Base-by-base conservation (phyloP, 2,888 invertebrate genomes). In the Philopedon plagiatum region DNA sequence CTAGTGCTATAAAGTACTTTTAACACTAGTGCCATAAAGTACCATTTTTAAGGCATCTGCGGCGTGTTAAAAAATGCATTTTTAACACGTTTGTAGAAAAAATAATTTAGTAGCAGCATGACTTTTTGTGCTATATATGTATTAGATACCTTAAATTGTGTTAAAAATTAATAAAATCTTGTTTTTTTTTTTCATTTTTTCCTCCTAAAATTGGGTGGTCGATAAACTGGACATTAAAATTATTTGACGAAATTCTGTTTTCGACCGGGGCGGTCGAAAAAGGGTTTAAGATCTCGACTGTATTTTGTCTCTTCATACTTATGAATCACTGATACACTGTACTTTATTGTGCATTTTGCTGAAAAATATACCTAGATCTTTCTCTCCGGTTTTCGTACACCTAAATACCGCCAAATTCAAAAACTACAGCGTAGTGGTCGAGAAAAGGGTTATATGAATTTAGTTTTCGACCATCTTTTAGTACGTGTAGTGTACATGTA, bases 381-480 rank as follows among this genome's bases (percentile, higher is more conserved):
- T 32, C 29, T 29, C n/a, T 44, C 61, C 46, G 13, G 61, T 62
- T 62, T 62, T 44, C 61, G 61, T 44, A 19, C 61, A 44, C 23
- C 11, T 29, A 29, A 46, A 26, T 18, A 19, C n/a, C 44, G 46
- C 46, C 26, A 44, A 32, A 18, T 26, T 44, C 26, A 41, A 62
- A n/a, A 62, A 62, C 13, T 23, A 15, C 9, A 9, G 19, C 34
- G 21, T 19, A 23, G 1, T 21, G 61, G 61, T 44, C 61, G 61
- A 61, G 18, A 61, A 61, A 15, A 15, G 60, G 34, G 13, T 29
- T 32, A 29, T 57, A n/a, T 5, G 7, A 19, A 61, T n/a, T 29
- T 13, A 26, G 41, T 61, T 61, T 41, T 23, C 61, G 44, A 44
- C 61, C 61, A 44, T 26, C 44, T 44, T n/a, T 13, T 46, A 7